Conservation (phyloP, 2,113 vertebrate genomes). For the Cyanoramphus novaezelandiae region DNA sequence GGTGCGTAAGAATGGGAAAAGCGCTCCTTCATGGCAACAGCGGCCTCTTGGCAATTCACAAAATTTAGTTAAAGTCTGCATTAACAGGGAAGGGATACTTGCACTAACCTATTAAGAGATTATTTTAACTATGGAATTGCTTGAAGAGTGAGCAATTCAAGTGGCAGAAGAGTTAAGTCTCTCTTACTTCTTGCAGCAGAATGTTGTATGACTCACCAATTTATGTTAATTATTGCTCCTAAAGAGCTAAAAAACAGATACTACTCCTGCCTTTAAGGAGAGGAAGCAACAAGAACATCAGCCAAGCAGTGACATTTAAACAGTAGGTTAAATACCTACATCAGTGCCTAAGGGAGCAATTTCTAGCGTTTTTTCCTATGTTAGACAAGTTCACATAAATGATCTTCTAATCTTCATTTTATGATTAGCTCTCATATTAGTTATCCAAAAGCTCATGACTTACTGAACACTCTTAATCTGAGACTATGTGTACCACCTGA, state of each 20-base stretch:
- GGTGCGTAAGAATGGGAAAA: background rate
- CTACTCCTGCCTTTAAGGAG: background rate
- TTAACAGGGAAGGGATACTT: background rate
- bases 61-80: background rate
- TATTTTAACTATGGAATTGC: background rate
- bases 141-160: background rate
- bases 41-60: background rate
- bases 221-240: background rate
- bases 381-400: background rate
- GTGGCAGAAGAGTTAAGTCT: background rate
- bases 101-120: background rate
- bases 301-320: conserved; percentile 16
- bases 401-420: background rate
- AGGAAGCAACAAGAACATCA: background rate
- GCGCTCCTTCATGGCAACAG: background rate
- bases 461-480: background rate
- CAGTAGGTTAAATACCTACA: background rate
- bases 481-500: background rate
- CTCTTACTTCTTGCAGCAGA: background rate
- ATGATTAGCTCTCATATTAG: background rate
- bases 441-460: background rate
- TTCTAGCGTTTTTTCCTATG: background rate
- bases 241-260: background rate
- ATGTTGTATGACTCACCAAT: background rate
- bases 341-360: background rate